Conservation (phyloP, 2,888 invertebrate species). For the Teleogryllus oceanicus region DNA sequence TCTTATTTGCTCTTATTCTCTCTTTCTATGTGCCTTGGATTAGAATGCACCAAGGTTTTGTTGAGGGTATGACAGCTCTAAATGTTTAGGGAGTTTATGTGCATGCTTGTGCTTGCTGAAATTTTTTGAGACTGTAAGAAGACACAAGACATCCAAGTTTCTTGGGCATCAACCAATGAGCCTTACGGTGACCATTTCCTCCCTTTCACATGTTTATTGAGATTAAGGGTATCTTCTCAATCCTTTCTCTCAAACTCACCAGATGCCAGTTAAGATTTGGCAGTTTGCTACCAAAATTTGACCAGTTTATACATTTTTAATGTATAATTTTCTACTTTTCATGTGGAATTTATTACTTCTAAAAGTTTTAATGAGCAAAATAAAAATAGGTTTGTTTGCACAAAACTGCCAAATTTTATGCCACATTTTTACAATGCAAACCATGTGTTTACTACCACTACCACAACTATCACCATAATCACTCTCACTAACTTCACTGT, state of each 20-base stretch:
- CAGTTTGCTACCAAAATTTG: no score
- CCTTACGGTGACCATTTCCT: not conserved
- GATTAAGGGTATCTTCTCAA: conserved; percentile 28
- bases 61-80: not conserved
- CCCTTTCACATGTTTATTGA: not conserved
- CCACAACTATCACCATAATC: not conserved
- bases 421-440: no score
- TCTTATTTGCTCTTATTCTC: not conserved
- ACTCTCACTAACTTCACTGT: conserved; percentile 2
- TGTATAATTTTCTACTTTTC: no score
- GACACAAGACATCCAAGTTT: conserved; percentile 4
- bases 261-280: no score
- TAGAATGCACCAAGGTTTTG: conserved; percentile 12
- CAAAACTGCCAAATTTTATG: no score
- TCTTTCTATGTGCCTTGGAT: conserved; percentile 1
- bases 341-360: no score
- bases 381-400: no score
- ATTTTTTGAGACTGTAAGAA: not conserved
- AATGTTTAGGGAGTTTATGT: conserved; percentile 7
- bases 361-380: no score
- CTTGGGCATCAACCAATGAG: not conserved
- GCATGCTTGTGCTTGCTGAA: conserved; percentile 10
- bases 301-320: no score
- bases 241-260: conserved; percentile 18
- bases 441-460: not conserved